Base-by-base conservation (phyloP, 2,113 vertebrate species). In the Siniperca knerii region DNA sequence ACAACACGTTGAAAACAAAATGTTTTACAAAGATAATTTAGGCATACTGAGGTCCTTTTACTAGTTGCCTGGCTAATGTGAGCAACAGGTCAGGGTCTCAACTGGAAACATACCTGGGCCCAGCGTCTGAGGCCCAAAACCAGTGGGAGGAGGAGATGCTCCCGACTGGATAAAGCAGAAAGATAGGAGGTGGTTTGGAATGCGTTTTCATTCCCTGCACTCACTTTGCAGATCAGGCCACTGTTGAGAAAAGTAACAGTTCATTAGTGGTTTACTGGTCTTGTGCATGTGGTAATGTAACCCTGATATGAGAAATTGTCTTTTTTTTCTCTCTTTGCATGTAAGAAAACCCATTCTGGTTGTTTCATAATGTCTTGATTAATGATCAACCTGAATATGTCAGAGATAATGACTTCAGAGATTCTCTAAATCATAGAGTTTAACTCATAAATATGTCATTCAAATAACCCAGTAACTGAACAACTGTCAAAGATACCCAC, bases 211-310 rank as follows among this genome's bases (percentile, higher is more conserved):
- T 98, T 99, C 76, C 98, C 97, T 72, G 97, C 97, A 74, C 98
- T 98, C 92, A 99, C 97, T 97, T 96, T 98, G 95, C 98, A 98
- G 87, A 96, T 78, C 89, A 98, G 96, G 87, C 96, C 97, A 93
- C 98, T 99, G 93, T 89, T 83, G 84, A 81, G 11, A 25, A 80
- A 86, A 83, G 84, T 37, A 75, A 84, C 48, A 75, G 10, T 37
- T 60, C 16, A 44, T 25, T 61, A 20, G 6, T 29, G 16, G 6
- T 23, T 40, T 20, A 29, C 12, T 33, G 62, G 15, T 70, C 12
- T 29, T 65, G 18, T 50, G 25, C 2, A 57, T 25, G 21, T 46
- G 21, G 7, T 46, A n/a, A 44, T 68, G 4, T 25, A 60, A 48
- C 44, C 12, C 3, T 58, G n/a, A 46, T 13, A 61, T 29, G 16